A percentile compares a stretch with the other conserved stretches of the same genome.
These are phyloP conservation scores for Hestina assimilis DNA, from an alignment of 1,140 invertebrate genomes.

Conservation along the genomic window DNA sequence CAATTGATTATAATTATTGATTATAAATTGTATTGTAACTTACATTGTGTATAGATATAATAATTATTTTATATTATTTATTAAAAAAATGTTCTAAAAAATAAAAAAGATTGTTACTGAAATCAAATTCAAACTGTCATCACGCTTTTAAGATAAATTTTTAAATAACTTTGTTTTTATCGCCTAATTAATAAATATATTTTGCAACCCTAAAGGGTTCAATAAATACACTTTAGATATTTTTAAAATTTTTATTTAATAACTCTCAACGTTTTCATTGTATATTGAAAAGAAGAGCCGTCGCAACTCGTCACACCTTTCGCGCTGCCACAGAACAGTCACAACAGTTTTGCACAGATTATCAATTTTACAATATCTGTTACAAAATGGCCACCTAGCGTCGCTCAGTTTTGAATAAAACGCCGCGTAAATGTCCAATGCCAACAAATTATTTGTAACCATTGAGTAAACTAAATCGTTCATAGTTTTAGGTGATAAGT, in stretches of 20 bases:
- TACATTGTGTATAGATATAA: neutral
- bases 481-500: slow-evolving; percentile 72
- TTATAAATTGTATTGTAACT: too few species aligned
- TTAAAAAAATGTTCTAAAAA: too few species aligned
- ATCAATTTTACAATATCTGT: slow-evolving; percentile 78
- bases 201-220: neutral
- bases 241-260: neutral
- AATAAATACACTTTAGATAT: neutral
- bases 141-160: too few species aligned
- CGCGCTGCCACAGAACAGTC: slow-evolving; percentile 76
- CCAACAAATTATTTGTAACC: slow-evolving; percentile 55
- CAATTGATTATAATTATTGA: too few species aligned
- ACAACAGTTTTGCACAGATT: slow-evolving; percentile 80
- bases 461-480: slow-evolving; percentile 76
- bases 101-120: too few species aligned
- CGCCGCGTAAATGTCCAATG: slow-evolving; percentile 70
- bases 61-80: neutral
- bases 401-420: slow-evolving; percentile 80
- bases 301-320: slow-evolving; percentile 78
- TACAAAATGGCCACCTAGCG: slow-evolving; percentile 71
- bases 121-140: too few species aligned
- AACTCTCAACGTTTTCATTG: neutral
- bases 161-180: too few species aligned
- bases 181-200: too few species aligned
- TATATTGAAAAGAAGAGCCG: slow-evolving; percentile 28